Conservation (phyloP, 2,797 vertebrate genomes). For the Argyrosomus regius region DNA sequence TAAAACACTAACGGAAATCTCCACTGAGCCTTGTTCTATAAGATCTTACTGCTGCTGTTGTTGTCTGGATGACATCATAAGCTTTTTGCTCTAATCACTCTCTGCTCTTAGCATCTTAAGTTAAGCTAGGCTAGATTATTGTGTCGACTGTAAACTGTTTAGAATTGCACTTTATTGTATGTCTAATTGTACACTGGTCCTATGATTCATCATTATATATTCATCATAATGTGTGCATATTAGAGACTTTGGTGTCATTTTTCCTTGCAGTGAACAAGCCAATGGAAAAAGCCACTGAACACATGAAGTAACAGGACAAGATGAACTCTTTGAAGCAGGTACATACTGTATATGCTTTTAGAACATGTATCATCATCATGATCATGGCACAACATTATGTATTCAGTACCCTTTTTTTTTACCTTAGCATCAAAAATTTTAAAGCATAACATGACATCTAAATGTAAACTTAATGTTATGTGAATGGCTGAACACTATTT, state of each 20-base stretch:
- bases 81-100: not conserved
- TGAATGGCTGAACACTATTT: conserved; percentile 21
- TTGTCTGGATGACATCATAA: not conserved
- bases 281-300: conserved; percentile 46
- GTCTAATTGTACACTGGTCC: not conserved
- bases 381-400: conserved; percentile 49
- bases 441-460: conserved; percentile 7
- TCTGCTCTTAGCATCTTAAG: not conserved
- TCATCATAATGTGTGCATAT: conserved; percentile 36
- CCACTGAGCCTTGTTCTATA: not conserved
- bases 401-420: conserved; percentile 3
- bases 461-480: not conserved
- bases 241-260: conserved; percentile 63
- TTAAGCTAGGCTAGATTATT: not conserved
- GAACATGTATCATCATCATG: conserved; percentile 63
- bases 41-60: not conserved
- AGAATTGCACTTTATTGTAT: not conserved
- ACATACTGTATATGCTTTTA: conserved; percentile 69
- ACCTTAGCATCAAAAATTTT: not conserved
- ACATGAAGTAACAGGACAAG: conserved; percentile 64
- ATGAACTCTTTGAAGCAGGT: conserved; percentile 77
- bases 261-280: conserved; percentile 66
- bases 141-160: not conserved
- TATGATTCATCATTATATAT: not conserved
- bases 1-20: not conserved